Conservation (phyloP, 2,888 invertebrate genomes). For the Megaustenia siamemsis region DNA sequence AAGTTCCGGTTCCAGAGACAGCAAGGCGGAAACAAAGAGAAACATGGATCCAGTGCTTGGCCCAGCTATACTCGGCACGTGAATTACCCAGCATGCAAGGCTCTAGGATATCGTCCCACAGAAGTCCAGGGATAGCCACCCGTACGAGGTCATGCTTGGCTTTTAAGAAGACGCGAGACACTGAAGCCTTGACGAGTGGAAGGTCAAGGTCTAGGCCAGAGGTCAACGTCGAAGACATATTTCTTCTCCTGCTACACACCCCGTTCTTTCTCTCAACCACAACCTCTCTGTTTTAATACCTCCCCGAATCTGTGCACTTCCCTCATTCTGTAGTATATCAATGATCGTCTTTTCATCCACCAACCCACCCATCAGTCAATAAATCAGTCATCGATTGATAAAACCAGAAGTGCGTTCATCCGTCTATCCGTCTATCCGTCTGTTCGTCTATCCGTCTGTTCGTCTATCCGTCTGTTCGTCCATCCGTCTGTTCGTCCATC, state of each 20-base stretch:
- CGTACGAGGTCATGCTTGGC: background rate
- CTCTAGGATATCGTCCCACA: background rate
- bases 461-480: too few relatives aligned
- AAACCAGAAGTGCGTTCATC: too few relatives aligned
- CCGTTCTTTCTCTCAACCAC: background rate
- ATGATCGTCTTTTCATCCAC: too few relatives aligned
- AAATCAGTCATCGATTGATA: too few relatives aligned
- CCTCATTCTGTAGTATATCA: too few relatives aligned
- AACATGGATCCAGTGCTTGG: background rate
- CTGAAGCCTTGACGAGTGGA: background rate
- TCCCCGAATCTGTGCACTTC: too few relatives aligned
- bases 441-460: too few relatives aligned
- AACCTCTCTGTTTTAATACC: background rate
- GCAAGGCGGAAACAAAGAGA: background rate
- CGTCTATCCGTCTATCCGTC: too few relatives aligned
- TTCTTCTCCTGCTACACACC: background rate
- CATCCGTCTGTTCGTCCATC: too few relatives aligned
- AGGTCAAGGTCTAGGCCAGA: background rate
- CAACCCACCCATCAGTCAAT: too few relatives aligned
- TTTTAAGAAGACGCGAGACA: background rate
- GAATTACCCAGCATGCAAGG: background rate
- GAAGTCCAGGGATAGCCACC: background rate
- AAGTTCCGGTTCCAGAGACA: background rate
- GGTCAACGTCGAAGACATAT: background rate
- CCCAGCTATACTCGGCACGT: background rate